Base-by-base conservation (phyloP, 2,888 invertebrate species). In the Leptinotarsa rubiginosa region DNA sequence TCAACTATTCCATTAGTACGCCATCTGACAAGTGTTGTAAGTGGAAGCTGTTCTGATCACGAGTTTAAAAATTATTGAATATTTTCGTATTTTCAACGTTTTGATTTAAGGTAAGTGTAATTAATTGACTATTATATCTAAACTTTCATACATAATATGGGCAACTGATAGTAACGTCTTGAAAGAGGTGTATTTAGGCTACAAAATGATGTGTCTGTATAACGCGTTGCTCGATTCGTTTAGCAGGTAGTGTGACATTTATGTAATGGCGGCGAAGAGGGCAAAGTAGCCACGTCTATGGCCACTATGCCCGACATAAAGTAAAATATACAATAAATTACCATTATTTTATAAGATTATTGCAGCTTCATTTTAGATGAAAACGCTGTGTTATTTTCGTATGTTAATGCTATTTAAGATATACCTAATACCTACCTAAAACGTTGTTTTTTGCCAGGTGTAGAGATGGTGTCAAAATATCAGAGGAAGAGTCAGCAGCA, bases 401-500 rank as follows among this genome's bases (percentile, higher is more conserved):
- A 25, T 25, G 5, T 25, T 25, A 25, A 25, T 25, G 5, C 25
- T 25, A 5, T 25, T 25, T 5, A 25, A 25, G 25, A 25, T 25
- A 25, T 25, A 25, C 25, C 25, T 25, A 25, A 25, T 25, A 25
- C 25, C 25, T 25, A 25, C 25, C 25, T 5, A 25, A 25, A 25
- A 25, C 25, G 25, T 25, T 25, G 25, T 25, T 25, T 5, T 25
- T 5, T 5, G 25, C 25, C 25, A 25, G 5, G 5, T 25, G 25
- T 25, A 25, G 5, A 25, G 25, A 69, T 54, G 52, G 68, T 68
- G 49, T 68, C 52, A 20, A 68, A 52, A 52, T 50, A 68, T 52
- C 52, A 68, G 52, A 68, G 52, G 12, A 68, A 52, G 52, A 54
- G 68, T 54, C 50, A 68, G 52, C 50, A 68, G 68, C 52, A 68